Percentiles rank a stretch among this genome's conserved stretches.
Evolutionary conservation across 2,797 vertebrate genomes (phyloP).

Genomic region (Mormyrus proboscirostris): DNA sequence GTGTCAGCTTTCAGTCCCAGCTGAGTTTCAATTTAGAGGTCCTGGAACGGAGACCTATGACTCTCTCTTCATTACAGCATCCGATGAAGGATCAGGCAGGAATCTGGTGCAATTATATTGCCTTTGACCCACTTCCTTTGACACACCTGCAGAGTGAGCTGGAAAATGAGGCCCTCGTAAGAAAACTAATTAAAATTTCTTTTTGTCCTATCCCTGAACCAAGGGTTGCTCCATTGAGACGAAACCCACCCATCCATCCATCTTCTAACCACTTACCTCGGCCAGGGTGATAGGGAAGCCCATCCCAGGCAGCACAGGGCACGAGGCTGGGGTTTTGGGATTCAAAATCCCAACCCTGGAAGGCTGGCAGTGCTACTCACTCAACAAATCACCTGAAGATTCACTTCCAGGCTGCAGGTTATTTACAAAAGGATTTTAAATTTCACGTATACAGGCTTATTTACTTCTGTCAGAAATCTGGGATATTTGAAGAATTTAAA

Average conservation of each 20-base stretch:
- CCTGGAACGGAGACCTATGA: constrained; percentile 46
- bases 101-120: constrained; percentile 65
- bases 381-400: not conserved
- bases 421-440: not conserved
- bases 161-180: constrained; percentile 51
- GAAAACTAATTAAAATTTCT: constrained; percentile 62
- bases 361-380: not conserved
- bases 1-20: constrained; percentile 70
- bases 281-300: not conserved
- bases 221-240: constrained; percentile 54
- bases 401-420: not conserved
- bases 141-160: constrained; percentile 71
- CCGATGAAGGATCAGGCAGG: constrained; percentile 68
- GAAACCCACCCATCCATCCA: constrained; percentile 29
- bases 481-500: not conserved
- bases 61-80: constrained; percentile 63
- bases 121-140: constrained; percentile 50
- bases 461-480: not conserved
- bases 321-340: not conserved
- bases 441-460: not conserved
- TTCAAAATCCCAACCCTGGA: not conserved
- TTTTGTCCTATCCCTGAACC: constrained; percentile 42
- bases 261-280: not conserved
- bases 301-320: not conserved
- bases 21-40: constrained; percentile 53